A percentile compares a stretch with the other conserved stretches of the same genome.
phyloP scores from a whole-genome alignment of 2,888 invertebrate genomes.

The Alloscopus bannaensis region DNA sequence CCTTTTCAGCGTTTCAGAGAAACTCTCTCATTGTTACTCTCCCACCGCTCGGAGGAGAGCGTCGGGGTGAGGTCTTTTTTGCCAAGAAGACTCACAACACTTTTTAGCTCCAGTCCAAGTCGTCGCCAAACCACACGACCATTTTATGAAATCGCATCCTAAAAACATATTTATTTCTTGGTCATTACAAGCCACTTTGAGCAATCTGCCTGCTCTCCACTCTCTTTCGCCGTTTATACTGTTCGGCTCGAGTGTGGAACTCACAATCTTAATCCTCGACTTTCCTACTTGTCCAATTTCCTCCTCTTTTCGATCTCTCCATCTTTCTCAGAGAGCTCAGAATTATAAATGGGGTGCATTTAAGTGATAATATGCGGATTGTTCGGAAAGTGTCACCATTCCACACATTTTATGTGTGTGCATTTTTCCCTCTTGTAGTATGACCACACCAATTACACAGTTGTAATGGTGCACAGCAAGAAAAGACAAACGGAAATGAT shows the following conservation, averaged over 20 bases:
- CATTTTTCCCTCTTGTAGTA: background rate
- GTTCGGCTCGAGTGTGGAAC: too few species aligned
- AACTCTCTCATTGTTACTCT: too few species aligned
- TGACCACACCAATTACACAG: slow-evolving; percentile 11
- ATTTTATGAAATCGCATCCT: slow-evolving; percentile 25
- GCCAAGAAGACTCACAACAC: background rate
- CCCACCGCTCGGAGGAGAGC: too few species aligned
- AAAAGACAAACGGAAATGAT: background rate
- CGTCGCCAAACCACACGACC: slow-evolving; percentile 20
- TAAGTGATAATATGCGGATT: slow-evolving; percentile 7
- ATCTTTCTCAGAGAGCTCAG: background rate
- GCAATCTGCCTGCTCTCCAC: slow-evolving; percentile 45
- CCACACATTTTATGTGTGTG: background rate
- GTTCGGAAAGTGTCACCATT: slow-evolving; percentile 4
- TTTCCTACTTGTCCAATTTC: background rate
- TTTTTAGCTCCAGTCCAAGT: background rate
- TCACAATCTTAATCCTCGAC: background rate
- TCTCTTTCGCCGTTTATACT: too few species aligned
- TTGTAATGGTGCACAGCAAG: background rate
- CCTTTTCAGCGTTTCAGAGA: background rate
- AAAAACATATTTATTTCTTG: slow-evolving; percentile 28
- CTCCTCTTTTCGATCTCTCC: background rate
- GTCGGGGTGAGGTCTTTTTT: too few species aligned
- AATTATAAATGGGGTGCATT: background rate
- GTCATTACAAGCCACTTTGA: slow-evolving; percentile 35